A percentile compares a stretch with the other conserved stretches of the same genome.
Evolutionary conservation across 2,888 invertebrate species (phyloP).

Genomic region (Choristoneura rosaceana): DNA sequence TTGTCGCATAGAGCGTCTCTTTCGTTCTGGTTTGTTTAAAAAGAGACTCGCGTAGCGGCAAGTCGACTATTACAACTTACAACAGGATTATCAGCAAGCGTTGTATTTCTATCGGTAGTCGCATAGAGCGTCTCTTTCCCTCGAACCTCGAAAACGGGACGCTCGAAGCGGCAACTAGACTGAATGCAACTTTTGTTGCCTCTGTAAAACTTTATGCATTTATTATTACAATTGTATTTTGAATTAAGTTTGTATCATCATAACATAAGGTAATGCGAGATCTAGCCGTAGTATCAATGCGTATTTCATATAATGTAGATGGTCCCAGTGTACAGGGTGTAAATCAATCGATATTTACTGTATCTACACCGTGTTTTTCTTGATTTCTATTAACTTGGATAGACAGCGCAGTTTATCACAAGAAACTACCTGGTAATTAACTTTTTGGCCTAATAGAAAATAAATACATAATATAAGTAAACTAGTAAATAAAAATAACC

Average conservation of each 20-base stretch:
- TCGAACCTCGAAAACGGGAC: neutral
- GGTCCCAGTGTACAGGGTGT: constrained; percentile 36
- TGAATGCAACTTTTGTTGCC: neutral
- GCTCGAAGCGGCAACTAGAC: neutral
- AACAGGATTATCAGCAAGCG: neutral
- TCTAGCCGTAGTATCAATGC: neutral
- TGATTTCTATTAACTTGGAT: too few relatives aligned
- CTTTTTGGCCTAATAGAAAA: too few relatives aligned
- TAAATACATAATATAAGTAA: too few relatives aligned
- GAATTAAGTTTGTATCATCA: neutral
- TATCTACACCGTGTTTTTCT: neutral
- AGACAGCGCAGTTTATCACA: too few relatives aligned
- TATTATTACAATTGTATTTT: neutral
- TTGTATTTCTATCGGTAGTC: neutral
- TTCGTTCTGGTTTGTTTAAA: neutral
- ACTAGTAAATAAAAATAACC: too few relatives aligned
- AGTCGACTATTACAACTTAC: too few relatives aligned
- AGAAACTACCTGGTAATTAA: too few relatives aligned
- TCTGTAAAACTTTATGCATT: constrained; percentile 5
- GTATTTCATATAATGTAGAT: neutral
- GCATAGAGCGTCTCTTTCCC: neutral
- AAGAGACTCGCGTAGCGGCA: neutral
- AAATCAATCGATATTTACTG: constrained; percentile 5
- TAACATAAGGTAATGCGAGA: neutral
- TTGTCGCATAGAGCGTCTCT: neutral